phyloP scores from a whole-genome alignment of 2,797 vertebrate genomes.

The Danio aesculapii region DNA sequence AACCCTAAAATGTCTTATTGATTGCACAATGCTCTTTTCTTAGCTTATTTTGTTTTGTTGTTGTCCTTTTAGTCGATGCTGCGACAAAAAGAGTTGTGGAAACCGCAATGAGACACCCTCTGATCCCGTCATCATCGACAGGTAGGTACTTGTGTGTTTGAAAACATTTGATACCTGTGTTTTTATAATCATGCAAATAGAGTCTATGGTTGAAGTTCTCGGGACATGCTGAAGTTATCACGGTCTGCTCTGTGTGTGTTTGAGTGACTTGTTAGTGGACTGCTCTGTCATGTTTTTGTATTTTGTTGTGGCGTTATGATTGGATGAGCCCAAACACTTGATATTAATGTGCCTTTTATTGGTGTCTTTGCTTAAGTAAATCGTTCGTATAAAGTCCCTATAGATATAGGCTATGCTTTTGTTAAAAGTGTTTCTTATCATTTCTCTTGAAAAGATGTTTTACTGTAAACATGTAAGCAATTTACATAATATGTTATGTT shows the following conservation, averaged over 20 bases:
- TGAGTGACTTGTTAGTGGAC: constrained; percentile 18
- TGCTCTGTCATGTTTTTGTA: constrained; percentile 21
- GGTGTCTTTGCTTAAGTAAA: constrained; percentile 21
- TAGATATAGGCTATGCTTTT: constrained; percentile 20
- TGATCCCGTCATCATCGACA: constrained; percentile 99
- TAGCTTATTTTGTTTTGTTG: background rate
- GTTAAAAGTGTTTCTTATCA: constrained; percentile 25
- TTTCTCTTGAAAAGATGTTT: constrained; percentile 36
- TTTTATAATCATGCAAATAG: background rate
- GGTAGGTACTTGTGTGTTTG: constrained; percentile 77
- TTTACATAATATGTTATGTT: constrained; percentile 57
- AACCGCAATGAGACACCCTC: constrained; percentile 99
- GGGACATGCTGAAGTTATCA: constrained; percentile 7
- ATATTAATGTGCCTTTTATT: constrained; percentile 30
- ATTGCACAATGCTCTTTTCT: background rate
- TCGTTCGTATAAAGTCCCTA: constrained; percentile 26
- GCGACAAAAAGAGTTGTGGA: constrained; percentile 99
- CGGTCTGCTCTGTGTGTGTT: background rate
- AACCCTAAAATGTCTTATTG: background rate
- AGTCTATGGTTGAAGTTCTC: constrained; percentile 4
- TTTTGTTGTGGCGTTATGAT: constrained; percentile 20
- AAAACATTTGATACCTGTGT: background rate
- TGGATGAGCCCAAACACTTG: constrained; percentile 22
- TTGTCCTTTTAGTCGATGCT: constrained; percentile 81
- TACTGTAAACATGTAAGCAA: constrained; percentile 55